Percentiles rank a stretch among this genome's conserved stretches.
Conservation (phyloP, 2,113 vertebrate species). For the Thunnus thynnus region DNA sequence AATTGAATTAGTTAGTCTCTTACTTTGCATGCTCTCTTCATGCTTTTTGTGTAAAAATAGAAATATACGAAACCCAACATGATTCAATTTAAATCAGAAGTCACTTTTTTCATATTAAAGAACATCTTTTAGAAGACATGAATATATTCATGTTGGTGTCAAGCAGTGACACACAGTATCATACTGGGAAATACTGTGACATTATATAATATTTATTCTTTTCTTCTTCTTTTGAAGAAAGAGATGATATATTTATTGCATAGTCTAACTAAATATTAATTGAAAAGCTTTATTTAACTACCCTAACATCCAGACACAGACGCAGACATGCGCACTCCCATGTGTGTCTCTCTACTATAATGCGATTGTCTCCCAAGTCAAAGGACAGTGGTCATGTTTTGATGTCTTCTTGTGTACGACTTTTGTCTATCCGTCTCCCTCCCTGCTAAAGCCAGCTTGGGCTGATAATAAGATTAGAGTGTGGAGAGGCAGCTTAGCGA, state of each 20-base stretch:
- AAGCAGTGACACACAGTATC: background rate
- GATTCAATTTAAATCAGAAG: no score
- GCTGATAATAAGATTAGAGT: constrained; percentile 84
- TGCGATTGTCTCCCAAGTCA: constrained; percentile 65
- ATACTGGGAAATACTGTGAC: background rate
- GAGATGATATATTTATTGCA: background rate
- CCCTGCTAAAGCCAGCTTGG: constrained; percentile 79
- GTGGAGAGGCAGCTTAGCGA: constrained; percentile 80
- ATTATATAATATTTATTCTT: background rate
- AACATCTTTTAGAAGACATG: no score
- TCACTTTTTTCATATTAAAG: no score
- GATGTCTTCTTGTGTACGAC: constrained; percentile 57
- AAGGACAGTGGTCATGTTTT: constrained; percentile 68
- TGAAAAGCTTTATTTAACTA: constrained; percentile 9
- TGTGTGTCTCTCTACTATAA: constrained; percentile 34
- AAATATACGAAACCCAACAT: no score
- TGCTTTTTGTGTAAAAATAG: background rate
- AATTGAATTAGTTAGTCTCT: background rate
- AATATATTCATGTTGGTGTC: no score
- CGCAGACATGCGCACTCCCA: constrained; percentile 6
- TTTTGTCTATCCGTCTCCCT: constrained; percentile 67
- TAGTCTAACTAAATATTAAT: background rate
- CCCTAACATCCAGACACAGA: background rate
- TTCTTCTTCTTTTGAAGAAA: background rate
- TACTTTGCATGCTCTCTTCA: background rate